phyloP scores from a whole-genome alignment of 2,797 vertebrate species.

The Aulostomus chinensis region DNA sequence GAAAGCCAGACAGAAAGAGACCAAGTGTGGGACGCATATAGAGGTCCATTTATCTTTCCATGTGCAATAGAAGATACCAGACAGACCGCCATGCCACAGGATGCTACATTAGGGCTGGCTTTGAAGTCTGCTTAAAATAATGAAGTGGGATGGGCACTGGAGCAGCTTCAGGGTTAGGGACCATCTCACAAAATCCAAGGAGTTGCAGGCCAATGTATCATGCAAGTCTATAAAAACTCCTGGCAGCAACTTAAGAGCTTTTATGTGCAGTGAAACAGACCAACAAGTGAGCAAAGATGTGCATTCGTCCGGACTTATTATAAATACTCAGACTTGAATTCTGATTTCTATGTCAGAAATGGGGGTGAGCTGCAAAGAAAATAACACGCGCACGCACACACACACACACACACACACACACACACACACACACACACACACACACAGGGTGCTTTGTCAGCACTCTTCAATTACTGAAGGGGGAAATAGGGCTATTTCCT shows the following conservation, averaged over 20 bases:
- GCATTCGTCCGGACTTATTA: constrained; percentile 17
- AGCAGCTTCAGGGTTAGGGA: constrained; percentile 33
- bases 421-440: constrained; percentile 28
- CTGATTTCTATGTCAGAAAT: constrained; percentile 43
- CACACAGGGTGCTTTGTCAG: constrained; percentile 69
- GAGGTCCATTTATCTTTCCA: constrained; percentile 52
- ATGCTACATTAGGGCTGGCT: constrained; percentile 44
- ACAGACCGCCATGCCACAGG: constrained; percentile 56
- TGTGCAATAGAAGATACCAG: constrained; percentile 39
- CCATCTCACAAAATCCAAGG: constrained; percentile 15
- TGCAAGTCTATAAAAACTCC: constrained; percentile 40
- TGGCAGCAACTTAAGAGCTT: constrained; percentile 26
- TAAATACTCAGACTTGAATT: constrained; percentile 38
- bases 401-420: constrained; percentile 18
- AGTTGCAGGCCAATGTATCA: constrained; percentile 40
- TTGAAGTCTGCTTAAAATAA: constrained; percentile 66
- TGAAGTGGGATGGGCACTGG: constrained; percentile 48
- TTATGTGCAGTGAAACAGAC: constrained; percentile 26
- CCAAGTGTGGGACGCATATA: constrained; percentile 50
- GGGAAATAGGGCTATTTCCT: constrained; percentile 71
- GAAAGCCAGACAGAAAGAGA: no score
- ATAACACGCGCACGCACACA: constrained; percentile 32
- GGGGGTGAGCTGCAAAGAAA: constrained; percentile 17
- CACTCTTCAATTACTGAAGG: constrained; percentile 63
- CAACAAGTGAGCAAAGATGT: constrained; percentile 21